Percentiles rank a stretch among this genome's conserved stretches.
Evolutionary conservation across 2,797 vertebrate species (phyloP).

Genomic region (Trachops cirrhosus): DNA sequence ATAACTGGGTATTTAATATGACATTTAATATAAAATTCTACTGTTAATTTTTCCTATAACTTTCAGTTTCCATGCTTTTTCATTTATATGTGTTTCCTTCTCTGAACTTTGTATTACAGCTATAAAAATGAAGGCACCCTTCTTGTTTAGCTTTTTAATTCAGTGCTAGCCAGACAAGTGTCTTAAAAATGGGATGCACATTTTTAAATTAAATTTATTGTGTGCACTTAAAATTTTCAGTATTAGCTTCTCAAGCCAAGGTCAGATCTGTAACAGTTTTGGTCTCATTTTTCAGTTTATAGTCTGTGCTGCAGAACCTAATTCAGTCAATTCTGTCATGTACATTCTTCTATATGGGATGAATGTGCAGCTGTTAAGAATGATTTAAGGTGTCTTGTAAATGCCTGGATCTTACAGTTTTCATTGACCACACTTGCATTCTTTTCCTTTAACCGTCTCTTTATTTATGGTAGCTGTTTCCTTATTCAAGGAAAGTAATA

Average conservation of each 20-base stretch:
- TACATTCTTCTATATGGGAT: not conserved
- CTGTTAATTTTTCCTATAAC: not conserved
- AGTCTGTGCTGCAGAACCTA: not conserved
- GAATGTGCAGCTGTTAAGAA: not conserved
- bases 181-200: not conserved
- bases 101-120: conserved; percentile 12
- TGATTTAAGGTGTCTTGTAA: not conserved
- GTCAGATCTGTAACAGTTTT: not conserved
- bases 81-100: not conserved
- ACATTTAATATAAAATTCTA: not conserved
- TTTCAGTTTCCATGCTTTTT: not conserved
- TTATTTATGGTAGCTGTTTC: not conserved
- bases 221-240: not conserved
- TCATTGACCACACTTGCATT: not conserved
- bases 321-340: not conserved
- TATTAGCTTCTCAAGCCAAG: conserved; percentile 12
- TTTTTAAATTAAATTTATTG: conserved; percentile 36
- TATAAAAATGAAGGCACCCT: not conserved
- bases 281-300: not conserved
- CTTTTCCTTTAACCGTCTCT: not conserved
- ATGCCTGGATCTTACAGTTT: not conserved
- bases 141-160: conserved; percentile 36
- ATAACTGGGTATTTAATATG: not conserved
- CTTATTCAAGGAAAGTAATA: conserved; percentile 30
- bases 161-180: not conserved